A percentile compares a stretch with the other conserved stretches of the same genome.
These are phyloP conservation scores for Miltochrista miniata DNA, from an alignment of 2,888 invertebrate genomes.

Conservation along the genomic window DNA sequence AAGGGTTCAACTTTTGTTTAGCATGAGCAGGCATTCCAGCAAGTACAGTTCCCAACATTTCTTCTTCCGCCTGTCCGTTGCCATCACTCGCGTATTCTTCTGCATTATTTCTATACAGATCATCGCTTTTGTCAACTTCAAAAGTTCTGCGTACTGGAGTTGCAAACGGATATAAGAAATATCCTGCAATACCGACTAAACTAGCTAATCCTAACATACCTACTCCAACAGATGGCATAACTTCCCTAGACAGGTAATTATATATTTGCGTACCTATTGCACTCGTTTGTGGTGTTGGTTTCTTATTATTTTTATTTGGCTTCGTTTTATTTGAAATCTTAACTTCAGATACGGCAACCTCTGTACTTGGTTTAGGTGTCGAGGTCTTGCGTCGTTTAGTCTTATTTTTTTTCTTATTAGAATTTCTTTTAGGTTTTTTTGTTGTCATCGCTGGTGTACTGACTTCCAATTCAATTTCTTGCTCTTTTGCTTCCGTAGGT, in stretches of 20 bases:
- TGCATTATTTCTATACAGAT: constrained; percentile 86
- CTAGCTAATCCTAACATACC: constrained; percentile 90
- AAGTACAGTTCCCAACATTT: constrained; percentile 89
- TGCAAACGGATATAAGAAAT: constrained; percentile 90
- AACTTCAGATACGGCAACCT: constrained; percentile 58
- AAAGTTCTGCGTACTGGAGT: constrained; percentile 86
- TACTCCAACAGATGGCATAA: constrained; percentile 92
- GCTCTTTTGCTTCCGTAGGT: constrained; percentile 76
- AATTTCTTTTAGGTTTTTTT: constrained; percentile 74
- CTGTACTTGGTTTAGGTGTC: constrained; percentile 61
- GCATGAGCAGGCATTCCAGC: constrained; percentile 86
- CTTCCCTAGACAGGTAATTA: constrained; percentile 90
- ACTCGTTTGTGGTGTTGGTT: constrained; percentile 68
- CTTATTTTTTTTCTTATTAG: constrained; percentile 81
- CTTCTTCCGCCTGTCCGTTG: constrained; percentile 89
- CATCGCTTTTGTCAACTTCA: constrained; percentile 85
- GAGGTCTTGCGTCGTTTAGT: constrained; percentile 84
- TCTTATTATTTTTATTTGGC: constrained; percentile 64
- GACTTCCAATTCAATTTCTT: constrained; percentile 77
- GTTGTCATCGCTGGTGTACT: constrained; percentile 74
- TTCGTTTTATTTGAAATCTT: constrained; percentile 84
- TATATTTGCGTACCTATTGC: constrained; percentile 89
- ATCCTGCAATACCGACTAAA: constrained; percentile 89
- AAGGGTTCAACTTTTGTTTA: constrained; percentile 73
- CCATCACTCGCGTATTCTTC: constrained; percentile 86